A percentile compares a stretch with the other conserved stretches of the same genome.
Conservation (phyloP, 1,140 invertebrate species). For the Mactra quadrangularis region DNA sequence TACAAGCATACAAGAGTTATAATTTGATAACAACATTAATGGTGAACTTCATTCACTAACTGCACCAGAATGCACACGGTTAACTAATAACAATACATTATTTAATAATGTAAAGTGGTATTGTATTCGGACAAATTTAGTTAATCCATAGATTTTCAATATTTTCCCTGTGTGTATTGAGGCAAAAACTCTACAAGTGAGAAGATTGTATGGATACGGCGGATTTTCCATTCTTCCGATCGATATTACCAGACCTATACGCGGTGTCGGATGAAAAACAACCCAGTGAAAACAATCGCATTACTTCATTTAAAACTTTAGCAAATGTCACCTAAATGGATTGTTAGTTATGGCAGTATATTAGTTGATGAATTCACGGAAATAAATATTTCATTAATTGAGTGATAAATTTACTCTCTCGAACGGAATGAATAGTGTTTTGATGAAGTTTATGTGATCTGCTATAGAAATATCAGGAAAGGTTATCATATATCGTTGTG, state of each 20-base stretch:
- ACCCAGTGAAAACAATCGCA: constrained; percentile 28
- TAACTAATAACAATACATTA: no score
- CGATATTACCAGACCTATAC: constrained; percentile 30
- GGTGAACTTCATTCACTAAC: no score
- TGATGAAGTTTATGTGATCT: no score
- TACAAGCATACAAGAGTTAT: no score
- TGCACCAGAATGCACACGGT: no score
- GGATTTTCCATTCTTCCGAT: constrained; percentile 32
- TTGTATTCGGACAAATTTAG: not conserved
- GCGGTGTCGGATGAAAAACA: constrained; percentile 8
- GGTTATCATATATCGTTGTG: no score
- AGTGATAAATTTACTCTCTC: no score
- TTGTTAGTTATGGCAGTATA: constrained; percentile 16
- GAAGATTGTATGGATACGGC: constrained; percentile 36
- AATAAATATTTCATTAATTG: no score
- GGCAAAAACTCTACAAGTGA: constrained; percentile 44
- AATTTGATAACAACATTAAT: no score
- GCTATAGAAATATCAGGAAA: no score
- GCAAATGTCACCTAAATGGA: constrained; percentile 1
- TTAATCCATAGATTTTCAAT: constrained; percentile 39
- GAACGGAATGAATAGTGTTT: no score
- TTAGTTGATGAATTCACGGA: constrained; percentile 1
- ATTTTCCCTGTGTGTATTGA: constrained; percentile 16
- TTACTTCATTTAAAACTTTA: constrained; percentile 2
- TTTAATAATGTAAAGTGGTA: no score